Percentiles rank a stretch among this genome's conserved stretches.
These are phyloP conservation scores for Papilio dardanus DNA, from an alignment of 1,140 invertebrate species.

Conservation along the genomic window DNA sequence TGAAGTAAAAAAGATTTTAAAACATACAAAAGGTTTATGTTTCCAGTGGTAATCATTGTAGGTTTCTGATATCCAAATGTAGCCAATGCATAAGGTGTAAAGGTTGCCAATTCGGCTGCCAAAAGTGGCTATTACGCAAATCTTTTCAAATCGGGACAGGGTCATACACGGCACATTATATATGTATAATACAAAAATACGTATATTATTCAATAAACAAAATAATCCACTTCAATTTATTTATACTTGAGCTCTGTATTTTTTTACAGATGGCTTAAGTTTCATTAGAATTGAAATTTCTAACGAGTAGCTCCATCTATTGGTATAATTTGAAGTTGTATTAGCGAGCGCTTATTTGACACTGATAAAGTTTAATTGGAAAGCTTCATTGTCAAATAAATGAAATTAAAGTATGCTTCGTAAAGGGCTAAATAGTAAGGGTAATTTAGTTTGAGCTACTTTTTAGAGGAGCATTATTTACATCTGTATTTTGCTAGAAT, in stretches of 20 bases:
- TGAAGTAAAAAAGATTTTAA: background rate
- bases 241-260: background rate
- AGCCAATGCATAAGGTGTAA: background rate
- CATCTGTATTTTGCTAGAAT: no score
- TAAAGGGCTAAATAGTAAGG: background rate
- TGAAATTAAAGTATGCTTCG: background rate
- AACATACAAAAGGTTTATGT: background rate
- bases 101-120: slow-evolving; percentile 6
- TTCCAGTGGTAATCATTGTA: no score
- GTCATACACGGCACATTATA: background rate
- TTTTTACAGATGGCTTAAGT: background rate
- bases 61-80: background rate
- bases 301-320: background rate
- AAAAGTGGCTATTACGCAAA: background rate
- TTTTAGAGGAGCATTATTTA: no score
- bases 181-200: background rate
- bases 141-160: background rate
- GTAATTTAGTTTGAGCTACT: background rate
- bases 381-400: background rate
- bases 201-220: no score
- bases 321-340: background rate
- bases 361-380: background rate
- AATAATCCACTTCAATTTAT: background rate
- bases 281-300: background rate
- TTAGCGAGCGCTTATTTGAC: background rate